These are phyloP conservation scores for Aethes cnicana DNA, from an alignment of 2,888 invertebrate species.

Conservation along the genomic window DNA sequence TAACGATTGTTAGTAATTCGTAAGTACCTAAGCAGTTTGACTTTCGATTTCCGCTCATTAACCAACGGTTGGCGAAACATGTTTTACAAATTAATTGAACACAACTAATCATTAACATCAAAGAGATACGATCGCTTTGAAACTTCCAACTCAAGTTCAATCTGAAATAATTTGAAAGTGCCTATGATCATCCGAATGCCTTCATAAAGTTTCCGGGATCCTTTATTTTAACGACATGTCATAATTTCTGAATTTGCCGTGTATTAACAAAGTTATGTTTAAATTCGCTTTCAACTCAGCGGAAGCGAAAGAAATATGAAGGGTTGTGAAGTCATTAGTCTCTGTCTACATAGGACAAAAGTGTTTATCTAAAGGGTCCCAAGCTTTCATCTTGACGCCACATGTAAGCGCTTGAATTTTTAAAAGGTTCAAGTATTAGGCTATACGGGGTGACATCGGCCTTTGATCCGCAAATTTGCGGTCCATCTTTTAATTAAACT, in stretches of 20 bases:
- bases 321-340: slow-evolving; percentile 12
- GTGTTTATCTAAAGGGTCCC: slow-evolving; percentile 16
- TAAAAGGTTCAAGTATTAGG: background rate
- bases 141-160: slow-evolving; percentile 23
- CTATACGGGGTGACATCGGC: background rate
- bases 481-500: slow-evolving; percentile 13
- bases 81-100: slow-evolving; percentile 19
- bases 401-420: slow-evolving; percentile 5
- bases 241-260: background rate
- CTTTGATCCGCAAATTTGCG: slow-evolving; percentile 6
- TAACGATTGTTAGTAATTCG: background rate
- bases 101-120: slow-evolving; percentile 22
- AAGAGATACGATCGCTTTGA: slow-evolving; percentile 23
- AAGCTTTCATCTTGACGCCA: slow-evolving; percentile 9
- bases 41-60: slow-evolving; percentile 6
- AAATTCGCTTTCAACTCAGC: background rate
- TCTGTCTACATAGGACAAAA: slow-evolving; percentile 16
- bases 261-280: slow-evolving; percentile 3
- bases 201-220: background rate
- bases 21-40: slow-evolving; percentile 3
- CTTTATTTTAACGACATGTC: background rate
- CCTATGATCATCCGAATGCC: slow-evolving; percentile 5
- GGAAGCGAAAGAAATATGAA: slow-evolving; percentile 8
- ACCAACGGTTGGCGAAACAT: slow-evolving; percentile 10
- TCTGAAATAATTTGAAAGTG: slow-evolving; percentile 21